Conservation (phyloP, 2,888 invertebrate genomes). For the Mimachlamys varia region DNA sequence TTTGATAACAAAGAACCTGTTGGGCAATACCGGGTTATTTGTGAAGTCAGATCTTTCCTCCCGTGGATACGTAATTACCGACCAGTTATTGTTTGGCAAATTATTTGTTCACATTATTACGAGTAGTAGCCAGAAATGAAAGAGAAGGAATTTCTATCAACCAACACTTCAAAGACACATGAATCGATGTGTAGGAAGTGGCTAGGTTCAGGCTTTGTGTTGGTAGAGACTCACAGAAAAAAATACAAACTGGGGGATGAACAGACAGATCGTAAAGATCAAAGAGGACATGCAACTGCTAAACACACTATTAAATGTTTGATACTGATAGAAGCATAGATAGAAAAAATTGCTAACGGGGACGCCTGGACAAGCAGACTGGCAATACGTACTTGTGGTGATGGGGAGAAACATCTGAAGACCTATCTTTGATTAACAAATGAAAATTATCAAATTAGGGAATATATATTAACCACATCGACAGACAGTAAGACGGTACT, state of each 20-base stretch:
- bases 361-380: constrained; percentile 8
- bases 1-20: constrained; percentile 10
- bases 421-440: background rate
- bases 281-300: constrained; percentile 6
- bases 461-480: background rate
- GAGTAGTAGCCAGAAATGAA: constrained; percentile 20
- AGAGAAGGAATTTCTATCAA: constrained; percentile 36
- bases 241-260: background rate
- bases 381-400: background rate
- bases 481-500: no score
- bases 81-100: constrained; percentile 25
- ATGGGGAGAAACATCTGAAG: background rate
- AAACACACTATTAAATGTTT: constrained; percentile 31
- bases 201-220: constrained; percentile 3
- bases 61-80: background rate
- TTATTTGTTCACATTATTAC: constrained; percentile 29
- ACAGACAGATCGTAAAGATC: constrained; percentile 18
- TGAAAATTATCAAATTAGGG: background rate
- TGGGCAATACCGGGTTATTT: background rate
- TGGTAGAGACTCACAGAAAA: background rate
- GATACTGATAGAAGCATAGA: background rate
- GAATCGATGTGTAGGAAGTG: background rate
- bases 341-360: background rate
- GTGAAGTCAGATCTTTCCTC: constrained; percentile 21
- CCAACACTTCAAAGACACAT: background rate